Conservation (phyloP, 2,797 vertebrate species). For the Poeciliopsis presidionis region DNA sequence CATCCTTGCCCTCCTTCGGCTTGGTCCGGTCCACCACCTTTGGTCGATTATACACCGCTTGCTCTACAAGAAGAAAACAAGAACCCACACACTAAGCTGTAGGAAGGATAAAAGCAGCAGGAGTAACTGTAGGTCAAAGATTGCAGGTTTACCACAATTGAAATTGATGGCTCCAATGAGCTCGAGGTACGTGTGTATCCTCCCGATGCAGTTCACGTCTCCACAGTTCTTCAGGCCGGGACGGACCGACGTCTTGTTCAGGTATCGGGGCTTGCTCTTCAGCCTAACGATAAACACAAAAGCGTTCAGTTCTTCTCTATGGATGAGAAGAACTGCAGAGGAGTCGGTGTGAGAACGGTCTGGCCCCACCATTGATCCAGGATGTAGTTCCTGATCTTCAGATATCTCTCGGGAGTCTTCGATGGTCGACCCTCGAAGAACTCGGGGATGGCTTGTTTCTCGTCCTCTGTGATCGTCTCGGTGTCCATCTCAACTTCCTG, state of each 20-base stretch:
- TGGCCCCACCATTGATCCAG: conserved; percentile 91
- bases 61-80: conserved; percentile 79
- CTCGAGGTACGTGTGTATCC: conserved; percentile 97
- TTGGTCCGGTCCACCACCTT: conserved; percentile 86
- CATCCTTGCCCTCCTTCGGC: conserved; percentile 86
- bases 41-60: conserved; percentile 93
- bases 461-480: conserved; percentile 88
- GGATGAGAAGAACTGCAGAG: background rate
- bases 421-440: conserved; percentile 97
- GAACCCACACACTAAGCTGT: background rate
- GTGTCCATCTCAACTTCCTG: conserved; percentile 90
- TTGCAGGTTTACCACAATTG: conserved; percentile 86
- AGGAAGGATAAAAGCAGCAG: background rate
- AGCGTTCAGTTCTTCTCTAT: background rate
- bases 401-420: conserved; percentile 96
- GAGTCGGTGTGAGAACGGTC: background rate
- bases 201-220: conserved; percentile 97
- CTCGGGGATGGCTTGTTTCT: conserved; percentile 96
- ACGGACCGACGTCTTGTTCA: conserved; percentile 98
- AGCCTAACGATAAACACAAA: conserved; percentile 76
- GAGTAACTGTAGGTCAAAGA: background rate
- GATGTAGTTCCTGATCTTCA: conserved; percentile 98
- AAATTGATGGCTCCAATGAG: conserved; percentile 98
- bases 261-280: conserved; percentile 91
- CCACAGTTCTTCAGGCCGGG: conserved; percentile 98